Percentiles rank a stretch among this genome's conserved stretches.
Evolutionary conservation across 2,797 vertebrate genomes (phyloP).

Genomic region (Alauda arvensis): DNA sequence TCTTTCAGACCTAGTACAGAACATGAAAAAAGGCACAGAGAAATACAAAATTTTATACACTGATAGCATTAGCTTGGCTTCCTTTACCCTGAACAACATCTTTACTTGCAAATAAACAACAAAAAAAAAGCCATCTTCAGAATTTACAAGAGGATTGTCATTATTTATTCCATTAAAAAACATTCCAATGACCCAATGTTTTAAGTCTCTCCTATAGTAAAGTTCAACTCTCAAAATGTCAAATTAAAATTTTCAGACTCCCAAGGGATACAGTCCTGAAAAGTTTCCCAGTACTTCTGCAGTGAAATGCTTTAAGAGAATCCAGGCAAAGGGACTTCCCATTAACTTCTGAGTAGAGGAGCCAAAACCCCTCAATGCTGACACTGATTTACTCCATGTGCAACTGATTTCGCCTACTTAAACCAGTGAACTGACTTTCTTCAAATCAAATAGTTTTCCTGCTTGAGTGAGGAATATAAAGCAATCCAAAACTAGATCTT

Average conservation of each 20-base stretch:
- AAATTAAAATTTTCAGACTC: neutral
- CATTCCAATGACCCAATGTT: neutral
- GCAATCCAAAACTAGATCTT: neutral
- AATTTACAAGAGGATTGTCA: neutral
- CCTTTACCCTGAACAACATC: neutral
- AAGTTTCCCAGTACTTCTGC: neutral
- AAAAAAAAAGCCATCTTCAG: neutral
- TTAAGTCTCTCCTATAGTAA: neutral
- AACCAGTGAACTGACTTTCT: neutral
- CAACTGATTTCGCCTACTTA: neutral
- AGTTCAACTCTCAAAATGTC: neutral
- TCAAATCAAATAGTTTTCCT: neutral
- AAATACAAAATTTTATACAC: neutral
- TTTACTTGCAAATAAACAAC: neutral
- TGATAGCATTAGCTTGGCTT: neutral
- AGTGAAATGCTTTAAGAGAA: neutral
- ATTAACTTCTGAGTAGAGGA: neutral
- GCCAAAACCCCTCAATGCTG: neutral
- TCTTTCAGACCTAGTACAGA: neutral
- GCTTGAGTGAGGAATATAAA: neutral
- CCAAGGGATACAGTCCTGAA: neutral
- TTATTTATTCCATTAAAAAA: neutral
- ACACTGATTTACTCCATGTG: neutral
- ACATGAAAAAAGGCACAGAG: neutral
- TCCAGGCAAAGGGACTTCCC: neutral